Evolutionary conservation across 2,888 invertebrate genomes (phyloP), one percentile per base, ranked within the genome.

Genomic region (Clivina fossor): DNA sequence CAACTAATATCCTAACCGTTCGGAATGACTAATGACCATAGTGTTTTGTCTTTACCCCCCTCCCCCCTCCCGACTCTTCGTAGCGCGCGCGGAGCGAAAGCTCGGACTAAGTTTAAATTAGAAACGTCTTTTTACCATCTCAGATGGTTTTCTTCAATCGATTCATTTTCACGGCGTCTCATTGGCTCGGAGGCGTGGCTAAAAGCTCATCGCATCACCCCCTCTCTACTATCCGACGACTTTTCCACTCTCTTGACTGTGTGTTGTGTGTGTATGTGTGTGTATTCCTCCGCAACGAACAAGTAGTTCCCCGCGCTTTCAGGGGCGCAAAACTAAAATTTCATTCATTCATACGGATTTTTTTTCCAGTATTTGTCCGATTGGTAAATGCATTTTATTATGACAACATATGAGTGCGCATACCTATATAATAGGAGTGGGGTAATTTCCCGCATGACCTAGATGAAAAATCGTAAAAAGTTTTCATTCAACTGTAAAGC

Each of bases 141-240:
- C 69, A 74, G 74, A 74, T 69, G 64, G 69, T 72, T 74, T 74
- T 74, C 74, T 74, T 74, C 71, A 69, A 74, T 74, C 69, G 74
- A 74, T 74, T 46, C 72, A 53, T 24, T 20, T 38, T 65, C 37
- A 63, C 56, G 50, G 61, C 62, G 63, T 67, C 61, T 64, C 66
- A 74, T 74, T 74, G 74, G 74, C 65, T 63, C 61, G 64, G 66
- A 68, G 74, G 74, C 73, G 73, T 71, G 68, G 71, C 66, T 60
- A 22, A 9, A 1, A n/a, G n/a, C n/a, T n/a, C n/a, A n/a, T 13
- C 38, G 22, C 30, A 13, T 62, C 60, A 62, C 68, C 71, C 69
- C 70, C 62, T 65, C 67, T 60, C n/a, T n/a, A n/a, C n/a, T n/a
- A n/a, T n/a, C n/a, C n/a, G n/a, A n/a, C n/a, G n/a, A n/a, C n/a